Conservation (phyloP, 2,888 invertebrate species). For the Epistrophe grossulariae region DNA sequence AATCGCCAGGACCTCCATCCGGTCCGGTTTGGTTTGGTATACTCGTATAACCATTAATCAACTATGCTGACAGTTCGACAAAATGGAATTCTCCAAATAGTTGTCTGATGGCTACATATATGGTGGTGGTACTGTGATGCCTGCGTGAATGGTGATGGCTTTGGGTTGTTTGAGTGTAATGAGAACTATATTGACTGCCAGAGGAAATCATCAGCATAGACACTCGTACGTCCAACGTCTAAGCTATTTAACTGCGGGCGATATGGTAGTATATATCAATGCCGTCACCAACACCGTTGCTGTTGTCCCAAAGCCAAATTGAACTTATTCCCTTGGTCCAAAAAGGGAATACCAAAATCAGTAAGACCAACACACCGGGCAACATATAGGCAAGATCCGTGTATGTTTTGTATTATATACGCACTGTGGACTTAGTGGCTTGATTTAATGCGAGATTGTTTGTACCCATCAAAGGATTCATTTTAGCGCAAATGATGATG, state of each 20-base stretch:
- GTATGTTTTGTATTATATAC: slow-evolving; percentile 15
- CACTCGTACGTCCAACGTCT: slow-evolving; percentile 20
- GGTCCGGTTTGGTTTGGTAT: slow-evolving; percentile 28
- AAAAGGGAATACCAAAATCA: slow-evolving; percentile 42
- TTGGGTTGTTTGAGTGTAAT: slow-evolving; percentile 24
- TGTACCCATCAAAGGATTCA: slow-evolving; percentile 59
- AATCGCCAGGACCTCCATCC: slow-evolving; percentile 45
- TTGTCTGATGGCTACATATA: slow-evolving; percentile 12
- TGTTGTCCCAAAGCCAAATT: not conserved
- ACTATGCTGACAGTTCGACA: slow-evolving; percentile 67
- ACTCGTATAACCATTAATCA: slow-evolving; percentile 51
- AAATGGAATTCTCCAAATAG: slow-evolving; percentile 62
- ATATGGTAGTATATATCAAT: slow-evolving; percentile 10
- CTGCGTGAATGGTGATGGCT: not conserved
- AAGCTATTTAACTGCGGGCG: slow-evolving; percentile 31
- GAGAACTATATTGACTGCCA: slow-evolving; percentile 44
- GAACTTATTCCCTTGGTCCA: slow-evolving; percentile 13
- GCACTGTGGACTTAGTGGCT: slow-evolving; percentile 56
- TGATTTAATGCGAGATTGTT: slow-evolving; percentile 42
- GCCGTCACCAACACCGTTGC: not conserved
- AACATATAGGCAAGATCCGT: slow-evolving; percentile 16
- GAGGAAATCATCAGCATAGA: slow-evolving; percentile 40
- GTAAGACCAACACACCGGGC: slow-evolving; percentile 6
- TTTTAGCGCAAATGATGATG: slow-evolving; percentile 52
- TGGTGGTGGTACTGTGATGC: slow-evolving; percentile 14